A percentile compares a stretch with the other conserved stretches of the same genome.
Evolutionary conservation across 2,113 vertebrate species (phyloP).

Genomic region (Eublepharis macularius): DNA sequence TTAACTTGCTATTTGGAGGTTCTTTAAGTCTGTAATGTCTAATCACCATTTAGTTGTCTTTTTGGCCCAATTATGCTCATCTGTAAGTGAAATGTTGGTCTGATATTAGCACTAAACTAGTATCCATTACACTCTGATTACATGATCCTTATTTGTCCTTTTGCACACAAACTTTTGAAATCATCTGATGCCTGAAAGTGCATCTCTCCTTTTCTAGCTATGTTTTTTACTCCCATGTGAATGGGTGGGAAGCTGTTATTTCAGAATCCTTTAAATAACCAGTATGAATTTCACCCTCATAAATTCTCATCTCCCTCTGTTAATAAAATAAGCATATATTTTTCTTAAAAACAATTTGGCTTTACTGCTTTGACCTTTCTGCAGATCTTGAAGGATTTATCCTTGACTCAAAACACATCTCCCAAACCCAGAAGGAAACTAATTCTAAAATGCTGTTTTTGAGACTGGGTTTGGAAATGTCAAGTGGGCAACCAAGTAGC

Average conservation of each 20-base stretch:
- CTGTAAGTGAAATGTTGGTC: not conserved
- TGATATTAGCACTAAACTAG: not conserved
- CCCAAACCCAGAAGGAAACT: conserved; percentile 37
- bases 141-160: conserved; percentile 51
- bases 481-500: conserved; percentile 43
- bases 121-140: not conserved
- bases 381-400: conserved; percentile 61
- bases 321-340: conserved; percentile 66
- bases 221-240: conserved; percentile 46
- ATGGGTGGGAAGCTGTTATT: conserved; percentile 65
- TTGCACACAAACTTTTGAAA: conserved; percentile 51
- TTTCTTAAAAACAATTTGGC: conserved; percentile 60
- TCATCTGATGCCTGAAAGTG: conserved; percentile 50
- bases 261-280: conserved; percentile 64
- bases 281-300: conserved; percentile 61
- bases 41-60: not conserved
- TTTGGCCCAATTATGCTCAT: not conserved
- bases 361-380: conserved; percentile 61
- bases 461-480: conserved; percentile 53
- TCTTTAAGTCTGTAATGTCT: not conserved
- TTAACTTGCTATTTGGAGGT: not conserved
- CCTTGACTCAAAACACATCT: conserved; percentile 46
- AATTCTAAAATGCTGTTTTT: conserved; percentile 37
- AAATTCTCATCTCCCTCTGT: conserved; percentile 56
- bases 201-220: conserved; percentile 34